These are phyloP conservation scores for Mythimna albipuncta DNA, from an alignment of 2,888 invertebrate species.

Conservation along the genomic window DNA sequence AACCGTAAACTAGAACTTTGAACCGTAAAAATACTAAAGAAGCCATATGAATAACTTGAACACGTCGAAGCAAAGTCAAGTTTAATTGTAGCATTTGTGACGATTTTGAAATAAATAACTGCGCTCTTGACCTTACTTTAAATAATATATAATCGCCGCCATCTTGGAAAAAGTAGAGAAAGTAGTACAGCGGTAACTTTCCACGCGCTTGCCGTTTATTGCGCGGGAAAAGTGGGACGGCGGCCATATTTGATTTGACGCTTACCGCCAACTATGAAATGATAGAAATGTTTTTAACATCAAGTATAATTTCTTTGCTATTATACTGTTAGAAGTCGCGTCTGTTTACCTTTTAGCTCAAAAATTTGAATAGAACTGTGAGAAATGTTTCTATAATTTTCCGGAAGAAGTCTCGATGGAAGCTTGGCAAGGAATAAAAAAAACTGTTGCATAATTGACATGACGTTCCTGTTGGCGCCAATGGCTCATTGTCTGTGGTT, in stretches of 20 bases:
- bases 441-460: slow-evolving; percentile 61
- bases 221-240: slow-evolving; percentile 89
- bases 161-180: slow-evolving; percentile 90
- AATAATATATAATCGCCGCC: slow-evolving; percentile 82
- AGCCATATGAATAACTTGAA: slow-evolving; percentile 38
- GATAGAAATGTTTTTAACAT: slow-evolving; percentile 50
- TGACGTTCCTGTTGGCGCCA: slow-evolving; percentile 78
- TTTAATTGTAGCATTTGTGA: slow-evolving; percentile 47
- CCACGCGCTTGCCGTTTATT: slow-evolving; percentile 85
- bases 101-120: slow-evolving; percentile 65
- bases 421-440: slow-evolving; percentile 59
- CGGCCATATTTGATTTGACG: slow-evolving; percentile 87
- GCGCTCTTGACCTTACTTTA: slow-evolving; percentile 84
- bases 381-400: slow-evolving; percentile 38
- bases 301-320: slow-evolving; percentile 28
- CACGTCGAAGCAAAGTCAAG: slow-evolving; percentile 46
- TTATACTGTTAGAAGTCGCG: slow-evolving; percentile 10
- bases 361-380: slow-evolving; percentile 13
- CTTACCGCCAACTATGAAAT: slow-evolving; percentile 74
- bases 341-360: slow-evolving; percentile 16
- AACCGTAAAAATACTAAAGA: slow-evolving; percentile 29
- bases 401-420: slow-evolving; percentile 46
- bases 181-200: slow-evolving; percentile 90
- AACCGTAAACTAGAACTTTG: slow-evolving; percentile 38
- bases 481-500: slow-evolving; percentile 77